Percentiles rank a stretch among this genome's conserved stretches.
Evolutionary conservation across 2,113 vertebrate species (phyloP).

Genomic region (Chascanopsetta lugubris): DNA sequence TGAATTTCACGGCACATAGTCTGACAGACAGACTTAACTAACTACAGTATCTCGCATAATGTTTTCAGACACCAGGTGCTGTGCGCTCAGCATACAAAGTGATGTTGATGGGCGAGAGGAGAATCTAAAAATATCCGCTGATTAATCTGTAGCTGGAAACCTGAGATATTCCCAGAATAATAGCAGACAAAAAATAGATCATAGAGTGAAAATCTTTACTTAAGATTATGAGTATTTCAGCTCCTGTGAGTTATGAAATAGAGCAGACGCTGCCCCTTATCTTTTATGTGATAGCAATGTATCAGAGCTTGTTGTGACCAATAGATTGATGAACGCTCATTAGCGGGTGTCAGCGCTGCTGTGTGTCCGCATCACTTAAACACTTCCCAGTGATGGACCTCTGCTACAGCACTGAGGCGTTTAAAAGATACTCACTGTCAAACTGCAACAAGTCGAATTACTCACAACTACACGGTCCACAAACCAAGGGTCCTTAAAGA

Average conservation of each 20-base stretch:
- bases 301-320: conserved; percentile 14
- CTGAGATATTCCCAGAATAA: neutral
- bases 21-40: conserved; percentile 29
- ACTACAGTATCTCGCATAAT: conserved; percentile 1
- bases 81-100: conserved; percentile 31
- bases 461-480: neutral
- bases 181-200: too few relatives aligned
- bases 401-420: conserved; percentile 11
- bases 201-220: too few relatives aligned
- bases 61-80: conserved; percentile 17
- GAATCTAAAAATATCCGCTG: conserved; percentile 14
- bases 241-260: too few relatives aligned
- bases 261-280: too few relatives aligned
- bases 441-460: conserved; percentile 25
- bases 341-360: conserved; percentile 24
- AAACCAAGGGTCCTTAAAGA: too few relatives aligned
- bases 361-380: conserved; percentile 29
- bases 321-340: conserved; percentile 33
- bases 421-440: conserved; percentile 34
- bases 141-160: conserved; percentile 16
- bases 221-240: too few relatives aligned
- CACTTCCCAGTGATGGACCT: conserved; percentile 33
- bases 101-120: conserved; percentile 14
- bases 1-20: conserved; percentile 25
- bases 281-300: neutral